Base-by-base conservation (phyloP, 2,797 vertebrate species). In the Nyctalus aviator region DNA sequence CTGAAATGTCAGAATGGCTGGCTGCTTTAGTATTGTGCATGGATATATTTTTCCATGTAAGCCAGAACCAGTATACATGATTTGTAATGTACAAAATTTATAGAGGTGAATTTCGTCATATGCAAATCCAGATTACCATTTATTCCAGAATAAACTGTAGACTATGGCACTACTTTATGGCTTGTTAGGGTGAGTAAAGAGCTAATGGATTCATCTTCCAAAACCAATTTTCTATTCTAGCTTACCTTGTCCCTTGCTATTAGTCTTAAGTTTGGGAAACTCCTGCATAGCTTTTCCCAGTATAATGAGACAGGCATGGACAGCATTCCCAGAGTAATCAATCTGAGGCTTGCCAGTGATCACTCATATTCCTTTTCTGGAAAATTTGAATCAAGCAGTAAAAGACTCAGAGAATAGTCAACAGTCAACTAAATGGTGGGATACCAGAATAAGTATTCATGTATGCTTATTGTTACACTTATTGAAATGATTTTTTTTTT, bases 341-440 rank as follows among this genome's bases (percentile, higher is more conserved):
- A 30, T 68, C 44, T 79, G 5, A 86, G 46, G 35, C 21, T 68
- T 75, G 37, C 73, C 59, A 14, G 41, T 69, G 18, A 17, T 73
- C 48, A 13, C 20, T 87, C 66, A 83, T 32, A 25, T 68, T 84
- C 15, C 37, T 91, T 89, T 30, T 79, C 46, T 72, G 66, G 64
- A 87, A 93, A 62, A 66, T 86, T 79, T 59, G 50, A 76, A 90
- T 86, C 75, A 81, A 83, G 11, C 37, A 73, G 17, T 66, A 44
- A 14, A 32, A 73, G 30, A 91, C 27, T 91, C 68, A 41, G 37
- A 91, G 50, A 88, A 88, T 66, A 69, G 25, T n/a, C 64, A 55
- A 6, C 10, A n/a, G 44, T 75, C 64, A 59, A 77, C 18, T 44
- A 41, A 89, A 2, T 27, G 8, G 21, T 55, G 20, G 41, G 79